Percentiles rank a stretch among this genome's conserved stretches.
These are phyloP conservation scores for Temnothorax ravouxi DNA, from an alignment of 2,888 invertebrate genomes.

Conservation along the genomic window DNA sequence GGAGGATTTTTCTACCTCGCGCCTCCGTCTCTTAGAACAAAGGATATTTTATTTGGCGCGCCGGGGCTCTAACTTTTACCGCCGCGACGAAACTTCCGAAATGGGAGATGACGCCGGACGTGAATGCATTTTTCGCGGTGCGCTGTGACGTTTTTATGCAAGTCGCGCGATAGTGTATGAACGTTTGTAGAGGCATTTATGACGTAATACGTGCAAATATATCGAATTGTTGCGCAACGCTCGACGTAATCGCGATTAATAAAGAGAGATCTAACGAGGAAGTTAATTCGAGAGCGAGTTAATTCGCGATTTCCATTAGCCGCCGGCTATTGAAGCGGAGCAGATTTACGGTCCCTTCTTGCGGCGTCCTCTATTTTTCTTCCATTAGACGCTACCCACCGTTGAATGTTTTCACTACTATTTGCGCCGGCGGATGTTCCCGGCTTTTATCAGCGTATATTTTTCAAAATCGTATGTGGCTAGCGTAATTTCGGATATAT, in stretches of 20 bases:
- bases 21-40: conserved; percentile 7
- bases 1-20: conserved; percentile 23
- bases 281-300: conserved; percentile 34
- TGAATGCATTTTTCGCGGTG: neutral
- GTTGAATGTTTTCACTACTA: conserved; percentile 17
- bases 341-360: conserved; percentile 35
- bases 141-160: neutral
- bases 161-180: neutral
- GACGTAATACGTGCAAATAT: neutral
- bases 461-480: conserved; percentile 15
- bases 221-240: neutral
- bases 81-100: conserved; percentile 16
- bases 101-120: neutral
- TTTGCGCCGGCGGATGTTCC: conserved; percentile 26
- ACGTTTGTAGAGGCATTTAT: neutral
- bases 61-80: conserved; percentile 26
- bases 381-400: conserved; percentile 29
- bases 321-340: conserved; percentile 38
- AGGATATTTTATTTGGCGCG: conserved; percentile 30
- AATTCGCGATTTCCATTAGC: conserved; percentile 50
- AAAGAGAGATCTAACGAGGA: conserved; percentile 2
- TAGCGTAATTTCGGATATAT: neutral
- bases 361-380: conserved; percentile 34
- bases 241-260: conserved; percentile 36
- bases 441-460: neutral